Conservation (phyloP, 1,140 invertebrate species). For the Drosophila kepulauana region DNA sequence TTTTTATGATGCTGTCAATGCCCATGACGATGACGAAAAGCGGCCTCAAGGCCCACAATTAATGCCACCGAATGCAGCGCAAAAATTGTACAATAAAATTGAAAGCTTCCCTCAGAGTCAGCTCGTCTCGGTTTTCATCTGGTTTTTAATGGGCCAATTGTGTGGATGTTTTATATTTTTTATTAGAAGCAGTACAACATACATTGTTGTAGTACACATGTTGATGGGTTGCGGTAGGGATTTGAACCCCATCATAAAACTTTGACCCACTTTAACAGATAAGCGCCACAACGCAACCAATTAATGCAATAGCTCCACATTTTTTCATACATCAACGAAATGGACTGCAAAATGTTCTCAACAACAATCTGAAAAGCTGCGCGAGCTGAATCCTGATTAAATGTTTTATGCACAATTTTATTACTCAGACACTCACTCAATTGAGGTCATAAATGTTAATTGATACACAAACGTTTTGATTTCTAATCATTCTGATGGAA, state of each 20-base stretch:
- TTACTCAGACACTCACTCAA: constrained; percentile 2
- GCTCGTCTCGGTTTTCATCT: constrained; percentile 24
- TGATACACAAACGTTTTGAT: constrained; percentile 44
- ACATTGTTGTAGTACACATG: constrained; percentile 12
- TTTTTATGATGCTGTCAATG: constrained; percentile 45
- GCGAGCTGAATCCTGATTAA: constrained; percentile 9
- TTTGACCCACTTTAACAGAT: constrained; percentile 60
- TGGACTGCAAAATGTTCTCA: constrained; percentile 19
- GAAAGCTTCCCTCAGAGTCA: constrained; percentile 6
- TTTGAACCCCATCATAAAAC: constrained; percentile 46
- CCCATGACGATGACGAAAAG: constrained; percentile 34
- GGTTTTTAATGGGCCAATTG: constrained; percentile 36
- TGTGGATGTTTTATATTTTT: constrained; percentile 11
- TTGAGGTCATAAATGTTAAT: constrained; percentile 38
- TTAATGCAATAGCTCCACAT: constrained; percentile 32
- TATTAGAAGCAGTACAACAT: constrained; percentile 12
- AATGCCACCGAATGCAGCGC: constrained; percentile 42
- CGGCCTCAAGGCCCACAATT: constrained; percentile 42
- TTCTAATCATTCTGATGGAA: constrained; percentile 24
- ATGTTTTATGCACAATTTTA: constrained; percentile 20
- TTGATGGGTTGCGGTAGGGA: constrained; percentile 33
- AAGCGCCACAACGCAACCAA: constrained; percentile 37
- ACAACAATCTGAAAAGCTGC: background rate
- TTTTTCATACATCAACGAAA: background rate
- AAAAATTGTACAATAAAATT: constrained; percentile 34